Percentiles rank a stretch among this genome's conserved stretches.
phyloP scores from a whole-genome alignment of 2,113 vertebrate species.

The Oncorhynchus masou region DNA sequence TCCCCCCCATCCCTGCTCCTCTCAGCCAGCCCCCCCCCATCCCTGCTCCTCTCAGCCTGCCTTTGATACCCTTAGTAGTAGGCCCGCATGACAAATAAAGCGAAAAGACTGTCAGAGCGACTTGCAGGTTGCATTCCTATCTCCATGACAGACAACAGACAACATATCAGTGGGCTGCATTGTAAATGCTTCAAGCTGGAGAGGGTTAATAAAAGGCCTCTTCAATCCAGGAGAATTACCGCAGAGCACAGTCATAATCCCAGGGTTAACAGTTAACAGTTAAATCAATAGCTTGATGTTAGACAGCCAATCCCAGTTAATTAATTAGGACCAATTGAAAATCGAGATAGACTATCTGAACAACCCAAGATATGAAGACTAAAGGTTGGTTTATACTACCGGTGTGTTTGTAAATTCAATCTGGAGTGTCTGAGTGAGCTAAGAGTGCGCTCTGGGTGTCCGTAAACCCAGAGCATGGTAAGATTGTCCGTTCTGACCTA shows the following conservation, averaged over 20 bases:
- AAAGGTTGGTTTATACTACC: too few relatives aligned
- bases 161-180: not conserved
- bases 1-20: not conserved
- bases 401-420: too few relatives aligned
- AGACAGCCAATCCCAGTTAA: not conserved
- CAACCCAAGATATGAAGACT: too few relatives aligned
- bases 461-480: too few relatives aligned
- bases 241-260: slow-evolving; percentile 4
- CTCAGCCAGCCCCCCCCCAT: too few relatives aligned
- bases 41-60: not conserved
- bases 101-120: not conserved
- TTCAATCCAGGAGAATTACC: slow-evolving; percentile 22
- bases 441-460: too few relatives aligned
- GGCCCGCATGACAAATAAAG: not conserved
- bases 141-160: not conserved
- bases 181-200: slow-evolving; percentile 1
- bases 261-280: not conserved
- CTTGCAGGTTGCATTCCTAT: not conserved
- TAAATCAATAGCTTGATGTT: slow-evolving; percentile 14
- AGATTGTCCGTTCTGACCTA: too few relatives aligned
- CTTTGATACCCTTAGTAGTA: not conserved
- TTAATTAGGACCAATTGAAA: not conserved
- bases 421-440: too few relatives aligned
- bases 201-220: slow-evolving; percentile 12
- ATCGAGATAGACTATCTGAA: not conserved